Base-by-base conservation (phyloP, 2,113 vertebrate genomes). In the Neolamprologus variostigma region DNA sequence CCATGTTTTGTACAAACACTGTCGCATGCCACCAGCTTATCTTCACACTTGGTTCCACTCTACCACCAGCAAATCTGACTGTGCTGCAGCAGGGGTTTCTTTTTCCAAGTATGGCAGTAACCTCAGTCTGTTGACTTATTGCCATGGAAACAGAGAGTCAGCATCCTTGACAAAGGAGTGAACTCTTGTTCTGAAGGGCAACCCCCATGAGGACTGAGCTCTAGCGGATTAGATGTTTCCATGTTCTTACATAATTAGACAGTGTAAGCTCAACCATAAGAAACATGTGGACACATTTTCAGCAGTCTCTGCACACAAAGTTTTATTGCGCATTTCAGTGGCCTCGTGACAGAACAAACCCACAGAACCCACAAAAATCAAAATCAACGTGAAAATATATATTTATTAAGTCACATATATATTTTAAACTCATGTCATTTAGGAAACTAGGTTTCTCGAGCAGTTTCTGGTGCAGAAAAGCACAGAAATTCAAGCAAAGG, bases 71-170 rank as follows among this genome's bases (percentile, higher is more conserved):
- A 87, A 82, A 82, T 86, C 85, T 84, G 47, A 31, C 23, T 90
- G 55, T 89, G 73, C 80, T 81, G 86, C 86, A 45, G 28, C 37
- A 33, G 59, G 55, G 86, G 71, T 54, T 81, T 92, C 80, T 93
- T 51, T 91, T 79, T 87, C 95, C 95, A 80, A 93, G 85, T 95
- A 94, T 93, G 95, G 94, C 83, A 83, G 37, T 90, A 84, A 81
- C 23, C 84, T 82, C 55, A 76, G 57, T 42, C 16, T 83, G 76
- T 85, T 93, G 86, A 81, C 26, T 59, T 17, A 3, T 89, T 87
- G 50, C 91, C 86, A 90, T 91, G 90, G 93, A 89, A 88, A 94
- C 90, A 53, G 40, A 26, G 57, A 88, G 59, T 82, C 82, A 90
- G 90, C 55, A 82, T 90, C 89, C 87, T n/a, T 90, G 89, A 89